Conservation (phyloP, 2,888 invertebrate genomes). For the Ditula angustiorana region DNA sequence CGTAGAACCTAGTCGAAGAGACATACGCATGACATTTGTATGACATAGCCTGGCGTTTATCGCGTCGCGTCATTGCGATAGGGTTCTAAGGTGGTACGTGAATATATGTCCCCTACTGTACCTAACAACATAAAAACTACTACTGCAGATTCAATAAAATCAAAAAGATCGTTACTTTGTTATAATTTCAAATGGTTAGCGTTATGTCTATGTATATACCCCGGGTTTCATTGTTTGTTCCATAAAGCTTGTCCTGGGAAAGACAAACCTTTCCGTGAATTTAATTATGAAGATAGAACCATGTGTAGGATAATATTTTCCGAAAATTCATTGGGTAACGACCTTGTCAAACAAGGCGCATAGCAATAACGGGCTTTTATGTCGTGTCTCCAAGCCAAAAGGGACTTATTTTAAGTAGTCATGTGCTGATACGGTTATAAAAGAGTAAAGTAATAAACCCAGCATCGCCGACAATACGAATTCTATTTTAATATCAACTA, state of each 20-base stretch:
- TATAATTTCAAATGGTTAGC: no score
- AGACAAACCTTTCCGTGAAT: not conserved
- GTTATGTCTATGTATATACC: no score
- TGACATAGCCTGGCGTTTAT: no score
- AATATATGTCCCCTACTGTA: no score
- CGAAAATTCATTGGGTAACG: not conserved
- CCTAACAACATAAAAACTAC: no score
- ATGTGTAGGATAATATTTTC: not conserved
- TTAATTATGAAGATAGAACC: not conserved
- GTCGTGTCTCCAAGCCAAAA: not conserved
- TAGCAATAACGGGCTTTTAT: not conserved
- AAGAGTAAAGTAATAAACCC: not conserved
- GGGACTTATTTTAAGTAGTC: not conserved
- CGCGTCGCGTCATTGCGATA: no score
- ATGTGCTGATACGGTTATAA: not conserved
- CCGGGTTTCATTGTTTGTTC: no score
- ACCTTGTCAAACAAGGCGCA: not conserved
- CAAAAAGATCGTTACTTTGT: no score
- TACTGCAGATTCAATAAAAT: not conserved
- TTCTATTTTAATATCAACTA: conserved; percentile 24
- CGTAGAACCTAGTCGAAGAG: no score
- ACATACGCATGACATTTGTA: no score
- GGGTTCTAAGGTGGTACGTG: no score
- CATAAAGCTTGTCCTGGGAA: not conserved
- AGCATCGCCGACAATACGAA: not conserved